Evolutionary conservation across 2,797 vertebrate genomes (phyloP).

Genomic region (Lacerta agilis): DNA sequence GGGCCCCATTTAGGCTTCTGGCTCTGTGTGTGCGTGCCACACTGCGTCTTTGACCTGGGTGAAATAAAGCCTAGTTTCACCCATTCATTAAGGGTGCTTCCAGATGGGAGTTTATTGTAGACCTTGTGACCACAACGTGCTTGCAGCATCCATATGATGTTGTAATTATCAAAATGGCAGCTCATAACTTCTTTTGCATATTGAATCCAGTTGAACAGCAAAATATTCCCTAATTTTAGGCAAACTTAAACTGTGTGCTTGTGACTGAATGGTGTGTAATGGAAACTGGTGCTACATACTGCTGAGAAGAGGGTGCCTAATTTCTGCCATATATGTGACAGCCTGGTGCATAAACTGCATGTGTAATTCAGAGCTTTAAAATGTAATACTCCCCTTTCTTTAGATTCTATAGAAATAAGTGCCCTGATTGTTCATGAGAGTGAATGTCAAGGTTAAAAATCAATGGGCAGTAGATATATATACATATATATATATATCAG

Average conservation of each 20-base stretch:
- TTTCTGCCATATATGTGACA: background rate
- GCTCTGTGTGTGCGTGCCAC: too few species aligned
- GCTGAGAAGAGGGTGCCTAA: too few species aligned
- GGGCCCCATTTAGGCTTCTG: too few species aligned
- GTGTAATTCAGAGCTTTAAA: background rate
- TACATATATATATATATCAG: background rate
- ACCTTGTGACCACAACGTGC: too few species aligned
- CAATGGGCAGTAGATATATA: background rate
- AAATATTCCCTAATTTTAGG: background rate
- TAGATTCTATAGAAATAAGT: background rate
- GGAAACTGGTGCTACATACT: background rate
- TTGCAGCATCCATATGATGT: too few species aligned
- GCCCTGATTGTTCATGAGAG: background rate
- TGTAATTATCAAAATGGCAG: too few species aligned
- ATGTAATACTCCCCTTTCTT: background rate
- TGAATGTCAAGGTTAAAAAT: slow-evolving; percentile 1
- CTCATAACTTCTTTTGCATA: too few species aligned
- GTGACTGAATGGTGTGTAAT: background rate
- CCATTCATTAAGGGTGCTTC: too few species aligned
- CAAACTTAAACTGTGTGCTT: background rate
- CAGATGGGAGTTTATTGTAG: too few species aligned
- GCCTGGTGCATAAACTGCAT: background rate
- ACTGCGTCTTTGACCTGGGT: too few species aligned
- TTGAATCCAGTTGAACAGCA: background rate
- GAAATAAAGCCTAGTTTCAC: too few species aligned